These are phyloP conservation scores for Proteles cristata DNA, from an alignment of 2,113 vertebrate species.

Conservation along the genomic window DNA sequence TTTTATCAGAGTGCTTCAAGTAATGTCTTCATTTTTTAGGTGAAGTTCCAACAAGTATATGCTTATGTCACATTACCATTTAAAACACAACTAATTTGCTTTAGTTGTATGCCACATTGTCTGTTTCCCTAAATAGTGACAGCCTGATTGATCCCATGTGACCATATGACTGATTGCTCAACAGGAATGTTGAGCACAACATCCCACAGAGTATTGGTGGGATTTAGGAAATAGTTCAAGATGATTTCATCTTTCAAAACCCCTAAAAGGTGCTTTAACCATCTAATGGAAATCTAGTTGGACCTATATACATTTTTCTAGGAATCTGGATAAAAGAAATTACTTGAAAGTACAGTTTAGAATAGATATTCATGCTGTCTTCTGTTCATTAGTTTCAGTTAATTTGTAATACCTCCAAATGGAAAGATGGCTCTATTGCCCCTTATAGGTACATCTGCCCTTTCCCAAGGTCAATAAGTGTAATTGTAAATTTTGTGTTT, in stretches of 20 bases:
- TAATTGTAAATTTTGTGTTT: not conserved
- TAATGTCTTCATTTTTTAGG: not conserved
- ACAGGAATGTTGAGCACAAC: too few relatives aligned
- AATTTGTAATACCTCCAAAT: not conserved
- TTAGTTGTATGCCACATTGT: not conserved
- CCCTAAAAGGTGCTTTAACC: not conserved
- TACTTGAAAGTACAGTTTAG: conserved; percentile 13
- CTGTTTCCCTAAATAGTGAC: not conserved
- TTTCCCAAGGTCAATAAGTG: not conserved
- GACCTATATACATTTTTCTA: not conserved
- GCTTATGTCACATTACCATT: not conserved
- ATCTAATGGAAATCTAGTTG: not conserved
- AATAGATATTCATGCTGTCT: not conserved
- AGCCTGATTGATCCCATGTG: not conserved
- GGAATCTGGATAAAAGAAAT: not conserved
- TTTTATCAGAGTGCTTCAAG: not conserved
- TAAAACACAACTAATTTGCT: not conserved
- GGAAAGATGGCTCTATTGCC: not conserved
- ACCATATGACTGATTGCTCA: not conserved
- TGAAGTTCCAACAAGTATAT: not conserved
- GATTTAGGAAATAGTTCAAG: not conserved
- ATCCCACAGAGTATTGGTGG: too few relatives aligned
- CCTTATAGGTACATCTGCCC: not conserved
- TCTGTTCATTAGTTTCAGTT: not conserved
- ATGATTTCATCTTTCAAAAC: not conserved